phyloP scores from a whole-genome alignment of 2,113 vertebrate genomes.

The Perccottus glenii region DNA sequence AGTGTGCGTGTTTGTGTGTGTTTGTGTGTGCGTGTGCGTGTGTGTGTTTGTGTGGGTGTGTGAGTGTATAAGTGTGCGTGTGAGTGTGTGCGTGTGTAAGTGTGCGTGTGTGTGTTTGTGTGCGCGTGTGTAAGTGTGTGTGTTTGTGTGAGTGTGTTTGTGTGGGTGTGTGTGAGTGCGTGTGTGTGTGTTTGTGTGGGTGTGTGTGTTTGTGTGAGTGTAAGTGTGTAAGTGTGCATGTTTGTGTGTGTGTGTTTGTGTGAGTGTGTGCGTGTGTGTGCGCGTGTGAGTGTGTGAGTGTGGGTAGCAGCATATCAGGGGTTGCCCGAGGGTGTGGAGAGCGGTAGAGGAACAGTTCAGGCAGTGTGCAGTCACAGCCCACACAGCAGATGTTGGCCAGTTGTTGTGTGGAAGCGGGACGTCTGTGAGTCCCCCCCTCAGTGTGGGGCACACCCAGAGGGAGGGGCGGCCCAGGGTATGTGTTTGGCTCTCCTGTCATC shows the following conservation, averaged over 20 bases:
- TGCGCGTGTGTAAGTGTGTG: too few relatives aligned
- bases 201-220: too few relatives aligned
- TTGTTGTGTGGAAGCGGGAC: slow-evolving; percentile 64
- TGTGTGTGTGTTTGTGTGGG: too few relatives aligned
- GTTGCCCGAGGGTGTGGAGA: slow-evolving; percentile 48
- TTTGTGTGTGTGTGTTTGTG: slow-evolving; percentile 29
- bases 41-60: slow-evolving; percentile 31
- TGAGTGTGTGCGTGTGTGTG: slow-evolving; percentile 23
- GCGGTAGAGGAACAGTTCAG: slow-evolving; percentile 14
- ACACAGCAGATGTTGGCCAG: slow-evolving; percentile 73
- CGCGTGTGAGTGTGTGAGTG: background rate
- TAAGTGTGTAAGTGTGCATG: too few relatives aligned
- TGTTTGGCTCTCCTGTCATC: slow-evolving; percentile 77
- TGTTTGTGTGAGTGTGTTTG: too few relatives aligned
- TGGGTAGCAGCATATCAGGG: slow-evolving; percentile 38
- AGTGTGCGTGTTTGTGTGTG: too few relatives aligned
- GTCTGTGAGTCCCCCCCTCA: slow-evolving; percentile 48
- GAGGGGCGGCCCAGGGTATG: slow-evolving; percentile 62
- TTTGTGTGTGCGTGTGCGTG: background rate
- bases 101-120: too few relatives aligned
- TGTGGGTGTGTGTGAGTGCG: too few relatives aligned
- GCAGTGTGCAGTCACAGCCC: slow-evolving; percentile 43
- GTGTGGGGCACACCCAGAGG: slow-evolving; percentile 66
- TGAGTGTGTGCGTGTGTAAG: slow-evolving; percentile 26
- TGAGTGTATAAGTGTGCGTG: slow-evolving; percentile 25